Percentiles rank a stretch among this genome's conserved stretches.
These are phyloP conservation scores for Hipposideros larvatus DNA, from an alignment of 2,797 vertebrate genomes.

Conservation along the genomic window DNA sequence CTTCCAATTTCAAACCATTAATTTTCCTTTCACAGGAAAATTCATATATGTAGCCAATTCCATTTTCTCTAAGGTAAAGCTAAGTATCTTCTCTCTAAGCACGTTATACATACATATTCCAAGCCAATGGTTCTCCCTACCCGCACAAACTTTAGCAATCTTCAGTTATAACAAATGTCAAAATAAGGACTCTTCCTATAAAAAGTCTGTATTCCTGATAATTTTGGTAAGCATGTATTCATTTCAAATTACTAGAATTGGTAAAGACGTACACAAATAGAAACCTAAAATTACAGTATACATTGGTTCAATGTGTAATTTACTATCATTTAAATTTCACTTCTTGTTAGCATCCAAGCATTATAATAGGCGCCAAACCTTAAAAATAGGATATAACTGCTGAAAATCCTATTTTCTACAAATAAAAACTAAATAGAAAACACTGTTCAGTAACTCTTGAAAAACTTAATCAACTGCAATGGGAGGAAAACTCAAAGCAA, in stretches of 20 bases:
- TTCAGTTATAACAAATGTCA: background rate
- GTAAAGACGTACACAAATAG: background rate
- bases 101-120: background rate
- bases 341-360: background rate
- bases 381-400: background rate
- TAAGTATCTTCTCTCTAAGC: background rate
- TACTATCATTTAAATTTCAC: background rate
- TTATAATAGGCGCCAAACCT: background rate
- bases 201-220: background rate
- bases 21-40: background rate
- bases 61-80: slow-evolving; percentile 33
- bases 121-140: background rate
- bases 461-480: background rate
- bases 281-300: background rate
- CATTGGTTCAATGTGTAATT: background rate
- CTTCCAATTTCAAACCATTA: background rate
- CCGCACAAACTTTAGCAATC: background rate
- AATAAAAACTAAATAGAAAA: slow-evolving; percentile 42
- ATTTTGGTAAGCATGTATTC: background rate
- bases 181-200: background rate
- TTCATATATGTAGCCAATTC: background rate
- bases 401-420: slow-evolving; percentile 24
- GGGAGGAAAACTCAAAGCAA: background rate
- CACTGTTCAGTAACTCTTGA: background rate
- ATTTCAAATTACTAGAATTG: background rate